A percentile compares a stretch with the other conserved stretches of the same genome.
Evolutionary conservation across 1,140 invertebrate genomes (phyloP).

Genomic region (Adelges cooleyi): DNA sequence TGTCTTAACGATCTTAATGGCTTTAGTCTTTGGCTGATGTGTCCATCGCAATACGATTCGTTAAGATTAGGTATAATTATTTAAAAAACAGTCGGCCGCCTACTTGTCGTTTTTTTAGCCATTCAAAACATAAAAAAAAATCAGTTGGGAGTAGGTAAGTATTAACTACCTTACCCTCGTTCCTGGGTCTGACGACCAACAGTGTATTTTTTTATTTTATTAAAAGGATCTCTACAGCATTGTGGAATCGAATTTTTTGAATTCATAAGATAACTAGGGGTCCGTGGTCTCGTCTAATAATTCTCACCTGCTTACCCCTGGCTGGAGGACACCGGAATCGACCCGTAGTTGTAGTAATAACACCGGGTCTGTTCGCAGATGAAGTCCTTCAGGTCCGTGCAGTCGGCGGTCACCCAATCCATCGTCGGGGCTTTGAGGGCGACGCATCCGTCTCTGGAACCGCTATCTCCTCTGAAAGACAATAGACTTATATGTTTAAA

Average conservation of each 20-base stretch:
- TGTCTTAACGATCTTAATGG: too few species aligned
- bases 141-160: too few species aligned
- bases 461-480: conserved; percentile 47
- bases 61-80: too few species aligned
- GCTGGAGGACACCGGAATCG: conserved; percentile 71
- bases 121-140: too few species aligned
- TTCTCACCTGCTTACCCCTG: conserved; percentile 71
- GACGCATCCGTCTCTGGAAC: conserved; percentile 57
- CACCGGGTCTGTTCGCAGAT: conserved; percentile 79
- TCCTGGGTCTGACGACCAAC: neutral
- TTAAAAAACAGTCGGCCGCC: too few species aligned
- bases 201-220: neutral
- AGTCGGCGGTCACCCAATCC: conserved; percentile 68
- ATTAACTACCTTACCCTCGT: too few species aligned
- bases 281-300: neutral
- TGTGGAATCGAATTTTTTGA: too few species aligned
- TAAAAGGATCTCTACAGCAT: neutral
- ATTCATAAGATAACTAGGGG: too few species aligned
- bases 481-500: neutral
- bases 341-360: conserved; percentile 82
- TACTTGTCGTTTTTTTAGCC: too few species aligned
- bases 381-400: conserved; percentile 70
- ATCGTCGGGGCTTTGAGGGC: conserved; percentile 59
- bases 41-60: too few species aligned
- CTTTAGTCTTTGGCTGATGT: too few species aligned